These are phyloP conservation scores for Chamaetylas fuelleborni DNA, from an alignment of 2,113 vertebrate genomes.

Conservation along the genomic window DNA sequence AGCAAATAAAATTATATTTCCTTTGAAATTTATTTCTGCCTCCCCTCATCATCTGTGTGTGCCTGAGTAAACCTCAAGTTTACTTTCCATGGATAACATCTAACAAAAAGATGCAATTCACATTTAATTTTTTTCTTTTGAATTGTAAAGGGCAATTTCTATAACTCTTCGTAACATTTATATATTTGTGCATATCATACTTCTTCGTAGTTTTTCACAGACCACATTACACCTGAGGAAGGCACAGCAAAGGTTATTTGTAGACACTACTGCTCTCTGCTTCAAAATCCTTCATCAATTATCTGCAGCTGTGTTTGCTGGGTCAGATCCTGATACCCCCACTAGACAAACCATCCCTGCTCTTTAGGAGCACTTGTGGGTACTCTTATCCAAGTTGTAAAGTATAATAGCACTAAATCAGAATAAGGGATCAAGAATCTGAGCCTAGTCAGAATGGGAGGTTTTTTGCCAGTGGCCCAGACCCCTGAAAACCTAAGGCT, in stretches of 20 bases:
- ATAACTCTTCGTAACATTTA: not conserved
- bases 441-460: not conserved
- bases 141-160: not conserved
- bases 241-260: not conserved
- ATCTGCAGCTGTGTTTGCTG: not conserved
- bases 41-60: not conserved
- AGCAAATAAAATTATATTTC: conserved; percentile 51
- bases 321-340: not conserved
- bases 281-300: not conserved
- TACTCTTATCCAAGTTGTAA: not conserved
- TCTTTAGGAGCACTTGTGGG: not conserved
- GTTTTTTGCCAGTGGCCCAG: not conserved
- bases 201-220: not conserved
- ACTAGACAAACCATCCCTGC: not conserved
- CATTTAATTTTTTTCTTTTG: not conserved
- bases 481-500: not conserved
- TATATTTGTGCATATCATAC: not conserved
- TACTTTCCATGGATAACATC: not conserved
- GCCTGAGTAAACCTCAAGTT: not conserved
- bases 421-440: not conserved
- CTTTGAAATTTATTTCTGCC: conserved; percentile 38
- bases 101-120: not conserved
- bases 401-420: not conserved
- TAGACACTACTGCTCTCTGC: not conserved
- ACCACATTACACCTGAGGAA: not conserved